Percentiles rank a stretch among this genome's conserved stretches.
Evolutionary conservation across 2,797 vertebrate species (phyloP).

Genomic region (Pelochelys cantorii): DNA sequence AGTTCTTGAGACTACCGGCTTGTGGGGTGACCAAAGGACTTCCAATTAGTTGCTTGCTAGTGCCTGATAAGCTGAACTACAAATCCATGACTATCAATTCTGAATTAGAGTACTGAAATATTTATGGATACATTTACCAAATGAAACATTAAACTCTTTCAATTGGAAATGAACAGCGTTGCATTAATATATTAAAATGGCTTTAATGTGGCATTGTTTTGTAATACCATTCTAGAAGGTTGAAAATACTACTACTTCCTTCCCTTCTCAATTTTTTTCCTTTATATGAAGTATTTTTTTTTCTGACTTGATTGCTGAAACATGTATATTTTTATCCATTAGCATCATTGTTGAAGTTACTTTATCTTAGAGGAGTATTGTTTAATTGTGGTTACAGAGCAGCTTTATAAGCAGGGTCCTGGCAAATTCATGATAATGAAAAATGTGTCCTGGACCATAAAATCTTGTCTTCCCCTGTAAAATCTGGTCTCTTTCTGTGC

Average conservation of each 20-base stretch:
- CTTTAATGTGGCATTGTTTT: background rate
- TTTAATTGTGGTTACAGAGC: background rate
- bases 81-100: background rate
- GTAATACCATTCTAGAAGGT: background rate
- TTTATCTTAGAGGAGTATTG: background rate
- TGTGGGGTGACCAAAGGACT: background rate
- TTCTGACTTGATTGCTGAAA: background rate
- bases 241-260: background rate
- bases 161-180: background rate
- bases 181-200: background rate
- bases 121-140: background rate
- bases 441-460: no score
- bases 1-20: background rate
- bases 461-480: no score
- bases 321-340: background rate
- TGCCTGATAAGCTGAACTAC: background rate
- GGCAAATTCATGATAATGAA: no score
- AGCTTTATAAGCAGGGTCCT: background rate
- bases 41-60: background rate
- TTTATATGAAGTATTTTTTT: background rate
- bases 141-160: background rate
- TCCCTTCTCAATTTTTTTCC: background rate
- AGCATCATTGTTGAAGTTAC: background rate
- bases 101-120: background rate
- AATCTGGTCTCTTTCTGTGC: no score